These are phyloP conservation scores for Brenthis daphne DNA, from an alignment of 2,888 invertebrate species.

Conservation along the genomic window DNA sequence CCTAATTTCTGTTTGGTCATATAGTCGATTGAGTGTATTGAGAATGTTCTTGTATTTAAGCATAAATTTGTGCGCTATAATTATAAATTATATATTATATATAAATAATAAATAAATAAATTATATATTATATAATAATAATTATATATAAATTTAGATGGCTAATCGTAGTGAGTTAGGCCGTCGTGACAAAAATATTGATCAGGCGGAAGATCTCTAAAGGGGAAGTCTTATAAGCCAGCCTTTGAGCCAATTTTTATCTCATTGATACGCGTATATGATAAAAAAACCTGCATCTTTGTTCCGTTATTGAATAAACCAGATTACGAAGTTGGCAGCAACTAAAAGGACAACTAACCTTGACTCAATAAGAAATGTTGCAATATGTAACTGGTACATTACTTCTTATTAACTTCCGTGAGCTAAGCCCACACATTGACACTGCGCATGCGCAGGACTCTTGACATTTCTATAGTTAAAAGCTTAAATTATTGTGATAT, in stretches of 20 bases:
- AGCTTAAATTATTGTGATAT: constrained; percentile 15
- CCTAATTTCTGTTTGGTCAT: no score
- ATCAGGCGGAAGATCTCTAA: no score
- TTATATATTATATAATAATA: no score
- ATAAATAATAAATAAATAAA: no score
- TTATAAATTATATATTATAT: no score
- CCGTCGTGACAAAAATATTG: no score
- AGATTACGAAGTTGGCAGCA: not conserved
- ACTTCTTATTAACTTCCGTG: constrained; percentile 30
- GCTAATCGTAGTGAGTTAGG: no score
- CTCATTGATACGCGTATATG: not conserved
- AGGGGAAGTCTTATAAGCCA: no score
- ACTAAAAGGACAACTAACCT: constrained; percentile 19
- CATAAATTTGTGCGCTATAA: no score
- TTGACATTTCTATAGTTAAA: constrained; percentile 29
- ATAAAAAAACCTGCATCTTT: not conserved
- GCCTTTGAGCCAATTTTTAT: not conserved
- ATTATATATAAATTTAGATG: no score
- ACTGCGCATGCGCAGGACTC: constrained; percentile 1
- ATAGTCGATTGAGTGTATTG: no score
- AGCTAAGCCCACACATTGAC: constrained; percentile 12
- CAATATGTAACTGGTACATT: constrained; percentile 10
- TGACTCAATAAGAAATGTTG: constrained; percentile 35
- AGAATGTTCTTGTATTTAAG: no score
- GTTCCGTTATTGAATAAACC: not conserved